phyloP scores from a whole-genome alignment of 2,113 vertebrate species.

The Coracopsis vasa region DNA sequence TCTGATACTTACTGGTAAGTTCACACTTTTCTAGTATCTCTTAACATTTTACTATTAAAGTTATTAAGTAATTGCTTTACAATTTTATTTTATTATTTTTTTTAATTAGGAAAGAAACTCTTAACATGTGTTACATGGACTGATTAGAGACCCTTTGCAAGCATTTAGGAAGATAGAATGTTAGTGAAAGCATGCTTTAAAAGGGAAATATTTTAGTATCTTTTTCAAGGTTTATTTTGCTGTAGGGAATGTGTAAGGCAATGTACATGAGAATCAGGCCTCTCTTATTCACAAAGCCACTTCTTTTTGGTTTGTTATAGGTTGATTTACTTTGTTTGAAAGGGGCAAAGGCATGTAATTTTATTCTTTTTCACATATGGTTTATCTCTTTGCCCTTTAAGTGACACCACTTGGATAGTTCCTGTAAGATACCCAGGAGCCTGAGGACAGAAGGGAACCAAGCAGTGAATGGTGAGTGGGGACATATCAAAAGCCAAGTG shows the following conservation, averaged over 20 bases:
- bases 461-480: not conserved
- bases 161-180: not conserved
- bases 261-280: not conserved
- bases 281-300: not conserved
- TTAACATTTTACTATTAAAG: not conserved
- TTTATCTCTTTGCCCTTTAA: slow-evolving; percentile 46
- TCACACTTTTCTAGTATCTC: not conserved
- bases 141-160: not conserved
- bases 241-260: not conserved
- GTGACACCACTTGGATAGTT: not conserved
- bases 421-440: not conserved
- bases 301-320: not conserved
- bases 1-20: not conserved
- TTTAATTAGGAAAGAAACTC: not conserved
- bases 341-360: not conserved
- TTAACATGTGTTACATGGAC: not conserved
- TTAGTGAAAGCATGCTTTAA: not conserved
- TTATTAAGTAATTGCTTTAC: not conserved
- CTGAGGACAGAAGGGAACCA: slow-evolving; percentile 17
- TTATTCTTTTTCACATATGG: slow-evolving; percentile 36
- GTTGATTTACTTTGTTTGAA: not conserved
- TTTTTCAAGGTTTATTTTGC: not conserved
- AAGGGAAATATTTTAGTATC: not conserved
- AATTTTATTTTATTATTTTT: not conserved
- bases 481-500: slow-evolving; percentile 31